Percentiles rank a stretch among this genome's conserved stretches.
Conservation (phyloP, 2,888 invertebrate species). For the Suillia variegata region DNA sequence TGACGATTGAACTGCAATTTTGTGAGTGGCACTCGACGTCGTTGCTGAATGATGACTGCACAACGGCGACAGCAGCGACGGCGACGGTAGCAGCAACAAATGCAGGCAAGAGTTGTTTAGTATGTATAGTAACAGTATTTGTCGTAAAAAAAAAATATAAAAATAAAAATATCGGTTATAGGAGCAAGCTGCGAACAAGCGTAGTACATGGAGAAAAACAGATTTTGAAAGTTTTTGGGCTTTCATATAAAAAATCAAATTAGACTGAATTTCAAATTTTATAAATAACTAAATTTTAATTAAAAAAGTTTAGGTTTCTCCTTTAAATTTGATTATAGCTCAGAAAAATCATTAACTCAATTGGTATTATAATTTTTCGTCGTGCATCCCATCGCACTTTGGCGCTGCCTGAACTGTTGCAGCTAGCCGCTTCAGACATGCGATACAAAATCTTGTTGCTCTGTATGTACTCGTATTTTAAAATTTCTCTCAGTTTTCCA, state of each 20-base stretch:
- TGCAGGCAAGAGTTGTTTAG: not conserved
- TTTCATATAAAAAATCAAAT: no score
- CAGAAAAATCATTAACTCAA: no score
- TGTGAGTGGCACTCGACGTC: conserved; percentile 4
- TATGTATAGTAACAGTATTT: not conserved
- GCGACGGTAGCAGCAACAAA: not conserved
- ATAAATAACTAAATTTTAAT: no score
- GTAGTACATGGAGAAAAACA: no score
- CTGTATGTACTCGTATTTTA: not conserved
- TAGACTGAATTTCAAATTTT: no score
- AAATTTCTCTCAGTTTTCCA: not conserved
- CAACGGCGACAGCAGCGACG: not conserved
- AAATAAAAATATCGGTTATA: no score
- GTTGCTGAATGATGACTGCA: not conserved
- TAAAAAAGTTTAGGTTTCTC: no score
- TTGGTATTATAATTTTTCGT: no score
- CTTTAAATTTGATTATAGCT: no score
- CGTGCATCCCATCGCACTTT: not conserved
- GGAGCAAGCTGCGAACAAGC: no score
- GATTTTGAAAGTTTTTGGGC: no score
- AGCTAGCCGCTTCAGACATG: not conserved
- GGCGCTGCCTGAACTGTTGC: not conserved
- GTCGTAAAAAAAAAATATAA: no score
- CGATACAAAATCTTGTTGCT: not conserved
- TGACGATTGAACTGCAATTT: conserved; percentile 1